Percentiles rank a stretch among this genome's conserved stretches.
These are phyloP conservation scores for Neosilurus hyrtlii DNA, from an alignment of 2,797 vertebrate species.

Conservation along the genomic window DNA sequence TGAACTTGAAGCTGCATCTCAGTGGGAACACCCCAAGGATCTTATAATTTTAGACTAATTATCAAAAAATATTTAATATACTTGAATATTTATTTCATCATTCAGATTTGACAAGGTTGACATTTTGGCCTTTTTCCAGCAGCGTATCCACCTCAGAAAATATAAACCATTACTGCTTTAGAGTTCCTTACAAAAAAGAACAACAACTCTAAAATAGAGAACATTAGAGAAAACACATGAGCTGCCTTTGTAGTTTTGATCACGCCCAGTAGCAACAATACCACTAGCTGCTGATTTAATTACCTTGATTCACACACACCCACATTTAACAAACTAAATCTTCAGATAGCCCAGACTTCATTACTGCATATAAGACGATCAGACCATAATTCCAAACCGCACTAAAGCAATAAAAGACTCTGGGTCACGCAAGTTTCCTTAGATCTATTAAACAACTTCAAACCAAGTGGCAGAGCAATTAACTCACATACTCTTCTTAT, in stretches of 20 bases:
- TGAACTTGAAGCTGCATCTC: no score
- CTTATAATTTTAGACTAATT: no score
- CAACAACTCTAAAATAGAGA: no score
- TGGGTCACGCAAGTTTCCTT: constrained; percentile 28
- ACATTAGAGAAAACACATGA: neutral
- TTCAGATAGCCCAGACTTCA: constrained; percentile 2
- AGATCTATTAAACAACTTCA: constrained; percentile 27
- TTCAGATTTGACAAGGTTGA: no score
- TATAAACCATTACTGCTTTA: no score
- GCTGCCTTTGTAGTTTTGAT: neutral
- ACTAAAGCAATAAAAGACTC: constrained; percentile 12
- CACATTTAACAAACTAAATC: neutral
- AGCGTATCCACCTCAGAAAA: no score
- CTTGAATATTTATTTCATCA: no score
- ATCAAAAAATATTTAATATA: no score
- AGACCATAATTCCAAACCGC: constrained; percentile 1
- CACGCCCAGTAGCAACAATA: neutral
- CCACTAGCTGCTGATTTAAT: neutral
- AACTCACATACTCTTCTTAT: constrained; percentile 20
- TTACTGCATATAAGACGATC: constrained; percentile 4
- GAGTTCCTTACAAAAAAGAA: no score
- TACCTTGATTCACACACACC: neutral
- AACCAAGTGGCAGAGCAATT: neutral
- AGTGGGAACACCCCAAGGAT: no score
- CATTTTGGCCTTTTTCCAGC: no score